phyloP scores from a whole-genome alignment of 2,113 vertebrate species.

The Fulica atra region DNA sequence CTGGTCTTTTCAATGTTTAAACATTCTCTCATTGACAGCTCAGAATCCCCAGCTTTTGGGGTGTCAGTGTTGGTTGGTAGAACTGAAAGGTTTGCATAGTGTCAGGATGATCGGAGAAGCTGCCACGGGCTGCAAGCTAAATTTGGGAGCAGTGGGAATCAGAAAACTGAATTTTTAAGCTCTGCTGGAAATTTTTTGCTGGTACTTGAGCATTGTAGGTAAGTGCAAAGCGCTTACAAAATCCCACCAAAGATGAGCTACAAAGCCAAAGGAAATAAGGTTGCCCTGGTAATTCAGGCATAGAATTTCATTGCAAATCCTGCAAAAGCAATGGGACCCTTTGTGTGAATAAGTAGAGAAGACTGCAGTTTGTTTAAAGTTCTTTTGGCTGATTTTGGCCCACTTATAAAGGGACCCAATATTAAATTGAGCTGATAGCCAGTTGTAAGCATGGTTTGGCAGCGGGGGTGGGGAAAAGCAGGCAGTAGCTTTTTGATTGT shows the following conservation, averaged over 20 bases:
- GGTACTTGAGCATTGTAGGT: neutral
- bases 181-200: neutral
- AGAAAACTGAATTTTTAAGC: neutral
- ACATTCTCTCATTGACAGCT: neutral
- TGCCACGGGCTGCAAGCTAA: neutral
- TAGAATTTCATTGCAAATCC: neutral
- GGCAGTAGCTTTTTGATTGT: neutral
- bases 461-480: no score
- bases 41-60: neutral
- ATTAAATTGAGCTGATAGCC: neutral
- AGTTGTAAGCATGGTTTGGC: neutral
- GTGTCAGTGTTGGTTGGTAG: neutral
- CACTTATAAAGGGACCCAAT: neutral
- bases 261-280: neutral
- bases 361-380: neutral
- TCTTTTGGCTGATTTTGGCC: neutral
- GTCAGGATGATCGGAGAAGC: neutral
- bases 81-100: neutral
- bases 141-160: rapidly evolving
- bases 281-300: neutral
- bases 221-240: neutral
- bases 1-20: conserved; percentile 39
- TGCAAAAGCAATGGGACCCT: neutral
- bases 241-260: neutral
- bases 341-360: neutral